Base-by-base conservation (phyloP, 2,888 invertebrate genomes). In the Vanessa cardui region DNA sequence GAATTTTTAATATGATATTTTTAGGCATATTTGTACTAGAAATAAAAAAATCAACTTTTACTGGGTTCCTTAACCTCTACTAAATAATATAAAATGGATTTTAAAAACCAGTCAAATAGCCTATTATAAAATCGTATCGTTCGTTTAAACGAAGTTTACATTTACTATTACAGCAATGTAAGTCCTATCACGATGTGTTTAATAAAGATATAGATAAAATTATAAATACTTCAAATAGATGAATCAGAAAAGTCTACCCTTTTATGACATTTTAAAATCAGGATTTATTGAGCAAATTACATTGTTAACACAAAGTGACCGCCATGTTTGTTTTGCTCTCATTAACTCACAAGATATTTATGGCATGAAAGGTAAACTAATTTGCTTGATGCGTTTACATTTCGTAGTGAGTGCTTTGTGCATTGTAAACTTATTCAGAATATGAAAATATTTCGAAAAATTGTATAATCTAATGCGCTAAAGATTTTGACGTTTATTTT, bases 361-460 rank as follows among this genome's bases (percentile, higher is more conserved):
- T 64, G 58, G 58, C 50, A 56, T 58, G 47, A 15, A 54, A 59
- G 31, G 71, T 46, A 69, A 71, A 72, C 72, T 71, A 72, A 72
- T 72, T 72, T 69, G 21, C 52, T 21, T 72, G 60, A 72, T 71
- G 72, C 59, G 50, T 72, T 72, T 56, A 56, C 18, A 58, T 61
- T 62, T 62, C 52, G 39, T 63, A 50, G 44, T 33, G 21, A 47
- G 45, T 54, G 26, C 44, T 45, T 54, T 44, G 44, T 59, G 58
- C 46, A 50, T 64, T 58, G 39, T 64, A 64, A 58, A 58, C 33
- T 50, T 45, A 7, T 16, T 21, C 18, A 45, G 31, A 20, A 21
- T 52, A n/a, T 50, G 12, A 39, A 39, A 12, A 12, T 39, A 39
- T 39, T 39, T 8, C 8, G 33, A 39, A 39, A 39, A 39, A 39